phyloP scores from a whole-genome alignment of 2,888 invertebrate species.

The Dasypogon diadema region DNA sequence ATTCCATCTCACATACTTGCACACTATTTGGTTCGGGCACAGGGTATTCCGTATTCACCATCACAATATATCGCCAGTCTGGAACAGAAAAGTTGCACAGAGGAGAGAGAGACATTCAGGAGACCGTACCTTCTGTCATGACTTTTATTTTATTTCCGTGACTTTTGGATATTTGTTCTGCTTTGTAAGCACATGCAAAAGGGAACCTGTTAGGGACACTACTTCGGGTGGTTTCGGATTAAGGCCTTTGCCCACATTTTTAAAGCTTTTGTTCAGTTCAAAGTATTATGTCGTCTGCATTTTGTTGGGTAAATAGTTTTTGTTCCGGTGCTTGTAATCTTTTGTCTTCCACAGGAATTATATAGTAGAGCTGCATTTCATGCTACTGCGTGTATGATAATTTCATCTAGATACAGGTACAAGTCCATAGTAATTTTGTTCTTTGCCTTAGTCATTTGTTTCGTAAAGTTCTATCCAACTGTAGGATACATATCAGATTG shows the following conservation, averaged over 20 bases:
- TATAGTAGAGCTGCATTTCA: no score
- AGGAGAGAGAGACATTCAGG: constrained; percentile 7
- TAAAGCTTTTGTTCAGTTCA: neutral
- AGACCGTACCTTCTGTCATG: constrained; percentile 38
- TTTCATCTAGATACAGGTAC: no score
- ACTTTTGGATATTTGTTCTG: constrained; percentile 41
- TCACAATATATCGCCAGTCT: neutral
- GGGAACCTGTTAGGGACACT: neutral
- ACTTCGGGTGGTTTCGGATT: neutral
- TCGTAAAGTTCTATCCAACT: no score
- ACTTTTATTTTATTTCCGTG: constrained; percentile 42
- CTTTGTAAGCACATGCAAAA: constrained; percentile 36
- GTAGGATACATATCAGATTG: no score
- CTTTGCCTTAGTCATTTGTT: no score
- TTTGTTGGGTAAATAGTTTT: no score
- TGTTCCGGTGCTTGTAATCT: no score
- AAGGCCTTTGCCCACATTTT: neutral
- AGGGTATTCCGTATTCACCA: neutral
- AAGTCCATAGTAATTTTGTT: no score
- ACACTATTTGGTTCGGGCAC: neutral
- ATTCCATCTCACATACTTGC: constrained; percentile 36
- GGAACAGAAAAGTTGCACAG: neutral
- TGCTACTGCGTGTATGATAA: no score
- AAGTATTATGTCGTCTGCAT: no score
- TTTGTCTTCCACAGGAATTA: no score